These are phyloP conservation scores for Amblyornis subalaris DNA, from an alignment of 2,113 vertebrate species.

Conservation along the genomic window DNA sequence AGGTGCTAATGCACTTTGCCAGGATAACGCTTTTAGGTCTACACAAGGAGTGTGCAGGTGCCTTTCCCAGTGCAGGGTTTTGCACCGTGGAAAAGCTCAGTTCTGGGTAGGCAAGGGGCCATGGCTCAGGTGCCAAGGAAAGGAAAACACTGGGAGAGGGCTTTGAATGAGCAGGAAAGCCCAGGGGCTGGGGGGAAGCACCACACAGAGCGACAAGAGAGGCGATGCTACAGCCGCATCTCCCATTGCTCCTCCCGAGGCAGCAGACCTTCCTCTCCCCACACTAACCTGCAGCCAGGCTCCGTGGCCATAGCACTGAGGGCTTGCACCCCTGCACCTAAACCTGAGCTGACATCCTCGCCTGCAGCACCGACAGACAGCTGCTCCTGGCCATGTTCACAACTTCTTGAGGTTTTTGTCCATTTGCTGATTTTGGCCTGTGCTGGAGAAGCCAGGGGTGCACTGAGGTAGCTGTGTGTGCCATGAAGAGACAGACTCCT, in stretches of 20 bases:
- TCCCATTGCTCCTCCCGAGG: neutral
- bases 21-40: neutral
- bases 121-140: neutral
- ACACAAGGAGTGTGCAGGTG: neutral
- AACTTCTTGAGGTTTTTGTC: neutral
- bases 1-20: neutral
- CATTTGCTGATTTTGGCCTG: neutral
- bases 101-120: accelerated
- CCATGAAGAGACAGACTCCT: neutral
- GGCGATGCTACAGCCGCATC: too few relatives aligned
- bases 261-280: neutral
- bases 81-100: neutral
- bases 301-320: neutral
- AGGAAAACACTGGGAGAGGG: neutral
- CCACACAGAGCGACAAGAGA: accelerated
- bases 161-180: neutral
- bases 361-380: neutral
- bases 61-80: neutral
- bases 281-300: neutral
- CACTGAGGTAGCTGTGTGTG: neutral
- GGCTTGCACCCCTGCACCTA: neutral
- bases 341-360: accelerated
- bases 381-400: accelerated
- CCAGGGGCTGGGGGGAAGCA: neutral
- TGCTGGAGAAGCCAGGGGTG: neutral